Base-by-base conservation (phyloP, 2,113 vertebrate genomes). In the Numida meleagris region DNA sequence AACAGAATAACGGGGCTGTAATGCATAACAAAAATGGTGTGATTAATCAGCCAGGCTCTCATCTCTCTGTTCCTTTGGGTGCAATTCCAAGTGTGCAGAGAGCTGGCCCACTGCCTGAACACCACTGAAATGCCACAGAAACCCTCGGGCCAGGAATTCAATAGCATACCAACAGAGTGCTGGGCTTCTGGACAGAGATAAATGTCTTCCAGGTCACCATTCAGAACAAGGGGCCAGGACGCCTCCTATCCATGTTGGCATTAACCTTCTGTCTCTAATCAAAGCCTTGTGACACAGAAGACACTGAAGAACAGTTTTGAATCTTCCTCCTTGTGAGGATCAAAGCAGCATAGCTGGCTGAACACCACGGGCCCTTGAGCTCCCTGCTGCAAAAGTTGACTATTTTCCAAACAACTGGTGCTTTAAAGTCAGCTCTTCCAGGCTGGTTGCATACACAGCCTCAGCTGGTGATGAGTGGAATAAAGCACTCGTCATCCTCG, bases 191-290 rank as follows among this genome's bases (percentile, higher is more conserved):
- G 38, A 94, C 72, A 70, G 89, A 83, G 91, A 97, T 65, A 77
- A 20, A 81, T 86, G 74, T 95, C 81, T 96, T 94, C 62, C 81
- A 88, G 84, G 75, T 93, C 95, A 82, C 77, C 4, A 0, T 84
- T 90, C 83, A 87, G 84, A 95, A 88, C 38, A 79, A 81, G 83
- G 88, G 86, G 81, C 10, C 0, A 0, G 17, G 75, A 90, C 74
- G 75, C 84, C 55, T 87, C 63, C 77, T 89, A 93, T 89, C 75
- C 5, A 0, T 59, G 75, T 40, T 92, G 92, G 83, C 93, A 93
- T 71, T 79, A 95, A 87, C 92, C 90, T 92, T 90, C 94, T 86
- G 92, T 90, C 90, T 92, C 90, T 95, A 72, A 90, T 95, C 82
- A 96, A 94, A 96, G 83, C 83, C 86, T 38, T 29, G 42, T 48